Evolutionary conservation across 2,113 vertebrate genomes (phyloP).

Genomic region (Macroglossus sobrinus): DNA sequence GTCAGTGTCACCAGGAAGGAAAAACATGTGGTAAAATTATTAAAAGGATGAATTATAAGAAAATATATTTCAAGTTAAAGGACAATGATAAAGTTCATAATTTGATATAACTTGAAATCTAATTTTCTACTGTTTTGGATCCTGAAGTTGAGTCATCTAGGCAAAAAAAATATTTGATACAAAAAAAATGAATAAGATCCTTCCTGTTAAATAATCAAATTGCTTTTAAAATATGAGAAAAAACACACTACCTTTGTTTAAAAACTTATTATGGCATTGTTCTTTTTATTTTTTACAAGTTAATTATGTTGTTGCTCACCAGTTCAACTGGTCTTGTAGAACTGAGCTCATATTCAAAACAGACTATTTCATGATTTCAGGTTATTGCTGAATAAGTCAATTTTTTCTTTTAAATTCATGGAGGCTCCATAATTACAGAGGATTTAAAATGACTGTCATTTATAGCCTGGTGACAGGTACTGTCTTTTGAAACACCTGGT

Average conservation of each 20-base stretch:
- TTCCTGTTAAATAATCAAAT: neutral
- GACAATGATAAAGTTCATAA: neutral
- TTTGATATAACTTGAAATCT: neutral
- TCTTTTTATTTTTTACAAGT: slow-evolving; percentile 43
- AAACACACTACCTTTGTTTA: slow-evolving; percentile 33
- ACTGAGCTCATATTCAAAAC: neutral
- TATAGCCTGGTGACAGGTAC: slow-evolving; percentile 68
- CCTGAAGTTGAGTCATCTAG: neutral
- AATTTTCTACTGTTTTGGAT: slow-evolving; percentile 2
- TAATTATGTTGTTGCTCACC: slow-evolving; percentile 54
- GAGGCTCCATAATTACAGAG: slow-evolving; percentile 46
- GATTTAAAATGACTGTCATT: slow-evolving; percentile 72
- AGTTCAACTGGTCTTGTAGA: slow-evolving; percentile 1
- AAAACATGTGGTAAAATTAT: neutral
- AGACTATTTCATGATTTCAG: neutral
- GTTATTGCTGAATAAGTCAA: neutral
- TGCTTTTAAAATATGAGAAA: slow-evolving; percentile 16
- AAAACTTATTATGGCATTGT: slow-evolving; percentile 49
- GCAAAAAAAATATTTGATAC: neutral
- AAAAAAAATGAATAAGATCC: neutral
- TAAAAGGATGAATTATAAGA: neutral
- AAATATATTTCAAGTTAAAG: neutral
- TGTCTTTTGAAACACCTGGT: slow-evolving; percentile 77
- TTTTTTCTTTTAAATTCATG: slow-evolving; percentile 41
- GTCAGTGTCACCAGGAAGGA: neutral